phyloP scores from a whole-genome alignment of 1,140 invertebrate species.

The Telenomus remus region DNA sequence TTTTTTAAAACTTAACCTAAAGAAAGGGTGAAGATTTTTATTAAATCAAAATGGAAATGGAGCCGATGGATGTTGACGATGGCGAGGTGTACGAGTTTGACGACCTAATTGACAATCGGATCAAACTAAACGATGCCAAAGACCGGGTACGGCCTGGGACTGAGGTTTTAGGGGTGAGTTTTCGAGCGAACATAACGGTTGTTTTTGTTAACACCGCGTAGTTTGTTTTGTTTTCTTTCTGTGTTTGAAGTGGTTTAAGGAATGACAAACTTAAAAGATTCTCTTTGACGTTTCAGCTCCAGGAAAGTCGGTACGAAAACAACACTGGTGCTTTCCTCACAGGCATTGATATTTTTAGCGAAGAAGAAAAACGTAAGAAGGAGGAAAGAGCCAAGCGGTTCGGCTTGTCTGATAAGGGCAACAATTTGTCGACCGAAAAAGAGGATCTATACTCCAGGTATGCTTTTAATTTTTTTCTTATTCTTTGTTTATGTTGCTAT shows the following conservation, averaged over 20 bases:
- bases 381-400: conserved; percentile 83
- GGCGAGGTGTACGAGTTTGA: conserved; percentile 44
- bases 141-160: conserved; percentile 12
- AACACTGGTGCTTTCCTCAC: conserved; percentile 76
- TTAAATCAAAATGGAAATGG: conserved; percentile 39
- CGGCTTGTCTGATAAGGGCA: conserved; percentile 77
- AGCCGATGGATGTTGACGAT: conserved; percentile 51
- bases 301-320: conserved; percentile 65
- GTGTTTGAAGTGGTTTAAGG: conserved; percentile 3
- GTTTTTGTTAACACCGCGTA: too few species aligned
- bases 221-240: background rate
- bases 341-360: conserved; percentile 78
- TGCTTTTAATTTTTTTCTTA: conserved; percentile 2
- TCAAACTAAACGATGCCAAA: conserved; percentile 38
- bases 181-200: background rate
- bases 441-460: conserved; percentile 79
- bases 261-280: too few species aligned
- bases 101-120: conserved; percentile 37
- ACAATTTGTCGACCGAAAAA: conserved; percentile 77
- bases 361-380: conserved; percentile 80
- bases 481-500: conserved; percentile 15
- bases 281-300: conserved; percentile 20
- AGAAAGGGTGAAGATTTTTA: too few species aligned
- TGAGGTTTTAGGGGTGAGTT: conserved; percentile 6
- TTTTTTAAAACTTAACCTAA: too few species aligned